Evolutionary conservation across 2,113 vertebrate species (phyloP).

Genomic region (Ceratotherium simum): DNA sequence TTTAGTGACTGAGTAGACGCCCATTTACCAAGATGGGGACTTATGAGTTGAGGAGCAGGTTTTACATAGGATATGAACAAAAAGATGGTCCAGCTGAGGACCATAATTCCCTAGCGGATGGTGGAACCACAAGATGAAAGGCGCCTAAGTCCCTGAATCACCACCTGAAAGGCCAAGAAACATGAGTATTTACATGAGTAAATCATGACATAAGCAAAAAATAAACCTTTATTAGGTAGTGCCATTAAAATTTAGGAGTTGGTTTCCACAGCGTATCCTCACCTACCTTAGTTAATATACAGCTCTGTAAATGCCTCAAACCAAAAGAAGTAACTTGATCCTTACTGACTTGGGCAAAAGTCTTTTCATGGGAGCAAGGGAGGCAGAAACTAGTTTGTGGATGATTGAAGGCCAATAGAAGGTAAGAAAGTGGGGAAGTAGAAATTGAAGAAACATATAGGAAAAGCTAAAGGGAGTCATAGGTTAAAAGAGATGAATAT

Average conservation of each 20-base stretch:
- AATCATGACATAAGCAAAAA: neutral
- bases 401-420: neutral
- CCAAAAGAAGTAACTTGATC: neutral
- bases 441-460: neutral
- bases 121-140: neutral
- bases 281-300: neutral
- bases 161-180: neutral
- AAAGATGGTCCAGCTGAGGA: neutral
- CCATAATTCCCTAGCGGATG: neutral
- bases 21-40: neutral
- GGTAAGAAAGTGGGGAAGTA: neutral
- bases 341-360: neutral
- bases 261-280: neutral
- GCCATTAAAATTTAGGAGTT: neutral
- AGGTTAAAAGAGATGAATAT: neutral
- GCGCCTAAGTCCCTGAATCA: neutral
- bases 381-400: neutral
- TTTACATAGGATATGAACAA: neutral
- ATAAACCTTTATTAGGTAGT: neutral
- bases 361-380: neutral
- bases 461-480: neutral
- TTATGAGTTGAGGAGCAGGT: neutral
- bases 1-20: neutral
- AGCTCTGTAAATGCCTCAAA: neutral
- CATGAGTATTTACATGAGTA: neutral